Evolutionary conservation across 2,888 invertebrate species (phyloP).

Genomic region (Orchesellides sinensis): DNA sequence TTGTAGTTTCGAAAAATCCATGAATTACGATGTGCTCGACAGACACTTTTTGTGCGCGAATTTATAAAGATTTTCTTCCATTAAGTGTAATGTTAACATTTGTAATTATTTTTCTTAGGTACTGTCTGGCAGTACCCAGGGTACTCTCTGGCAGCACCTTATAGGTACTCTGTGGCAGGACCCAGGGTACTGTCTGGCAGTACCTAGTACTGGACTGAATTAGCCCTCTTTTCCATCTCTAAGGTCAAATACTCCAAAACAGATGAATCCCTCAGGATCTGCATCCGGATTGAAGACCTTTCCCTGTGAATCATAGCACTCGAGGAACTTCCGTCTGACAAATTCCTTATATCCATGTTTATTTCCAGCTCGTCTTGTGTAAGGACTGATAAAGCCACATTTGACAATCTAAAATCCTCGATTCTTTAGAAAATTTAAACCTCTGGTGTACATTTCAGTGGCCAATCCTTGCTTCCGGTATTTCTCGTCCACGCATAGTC

Average conservation of each 20-base stretch:
- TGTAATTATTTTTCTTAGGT: too few relatives aligned
- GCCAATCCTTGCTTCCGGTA: conserved; percentile 45
- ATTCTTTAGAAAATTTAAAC: conserved; percentile 20
- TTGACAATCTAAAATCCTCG: conserved; percentile 47
- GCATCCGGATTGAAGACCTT: conserved; percentile 40
- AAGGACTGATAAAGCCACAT: conserved; percentile 52
- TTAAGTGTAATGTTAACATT: too few relatives aligned
- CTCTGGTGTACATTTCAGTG: conserved; percentile 54
- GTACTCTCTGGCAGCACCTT: too few relatives aligned
- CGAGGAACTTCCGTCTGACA: conserved; percentile 15
- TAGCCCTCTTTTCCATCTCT: not conserved
- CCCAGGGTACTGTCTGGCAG: too few relatives aligned
- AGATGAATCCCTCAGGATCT: conserved; percentile 47
- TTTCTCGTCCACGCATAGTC: conserved; percentile 42
- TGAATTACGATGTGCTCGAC: too few relatives aligned
- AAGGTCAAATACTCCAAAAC: conserved; percentile 46
- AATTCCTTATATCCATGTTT: conserved; percentile 54
- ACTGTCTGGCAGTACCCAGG: too few relatives aligned
- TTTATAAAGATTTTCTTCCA: too few relatives aligned
- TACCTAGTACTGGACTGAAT: too few relatives aligned
- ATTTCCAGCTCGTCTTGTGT: conserved; percentile 39
- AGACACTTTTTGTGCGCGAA: too few relatives aligned
- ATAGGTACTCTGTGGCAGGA: too few relatives aligned
- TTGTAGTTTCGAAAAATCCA: too few relatives aligned
- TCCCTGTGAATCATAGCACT: conserved; percentile 48